Conservation (phyloP, 2,797 vertebrate species). For the Prionace glauca region DNA sequence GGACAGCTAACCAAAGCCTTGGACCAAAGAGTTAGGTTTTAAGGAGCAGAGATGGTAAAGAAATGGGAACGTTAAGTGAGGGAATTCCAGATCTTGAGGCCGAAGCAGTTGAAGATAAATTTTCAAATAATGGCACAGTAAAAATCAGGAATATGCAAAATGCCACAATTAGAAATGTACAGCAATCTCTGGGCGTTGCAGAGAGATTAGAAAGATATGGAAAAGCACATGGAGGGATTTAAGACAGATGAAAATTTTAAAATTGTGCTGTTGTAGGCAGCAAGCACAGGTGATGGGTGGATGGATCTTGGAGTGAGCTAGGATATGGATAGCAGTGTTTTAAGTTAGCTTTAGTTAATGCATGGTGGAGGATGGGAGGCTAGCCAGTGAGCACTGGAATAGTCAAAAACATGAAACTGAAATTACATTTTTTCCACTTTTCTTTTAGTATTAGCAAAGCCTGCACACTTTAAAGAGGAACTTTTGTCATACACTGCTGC, state of each 20-base stretch:
- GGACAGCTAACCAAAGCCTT: neutral
- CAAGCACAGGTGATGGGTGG: neutral
- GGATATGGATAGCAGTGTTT: neutral
- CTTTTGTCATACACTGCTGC: conserved; percentile 71
- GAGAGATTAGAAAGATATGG: neutral
- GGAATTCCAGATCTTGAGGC: neutral
- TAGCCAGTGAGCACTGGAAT: conserved; percentile 8
- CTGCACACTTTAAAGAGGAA: conserved; percentile 72
- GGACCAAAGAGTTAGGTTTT: neutral
- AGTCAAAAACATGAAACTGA: conserved; percentile 42
- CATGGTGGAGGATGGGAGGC: neutral
- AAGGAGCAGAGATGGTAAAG: neutral
- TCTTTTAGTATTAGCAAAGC: conserved; percentile 57
- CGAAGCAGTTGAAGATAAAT: neutral
- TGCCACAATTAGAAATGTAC: neutral
- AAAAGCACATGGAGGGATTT: neutral
- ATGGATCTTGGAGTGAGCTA: neutral
- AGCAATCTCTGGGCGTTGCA: neutral
- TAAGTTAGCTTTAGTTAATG: neutral
- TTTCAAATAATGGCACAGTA: neutral
- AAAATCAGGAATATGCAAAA: neutral
- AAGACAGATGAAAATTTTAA: neutral
- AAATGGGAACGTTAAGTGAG: neutral
- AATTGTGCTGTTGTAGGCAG: neutral
- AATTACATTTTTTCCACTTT: conserved; percentile 16